Evolutionary conservation across 2,797 vertebrate species (phyloP), one percentile per base, ranked within the genome.

Genomic region (Sebastes diaconus): DNA sequence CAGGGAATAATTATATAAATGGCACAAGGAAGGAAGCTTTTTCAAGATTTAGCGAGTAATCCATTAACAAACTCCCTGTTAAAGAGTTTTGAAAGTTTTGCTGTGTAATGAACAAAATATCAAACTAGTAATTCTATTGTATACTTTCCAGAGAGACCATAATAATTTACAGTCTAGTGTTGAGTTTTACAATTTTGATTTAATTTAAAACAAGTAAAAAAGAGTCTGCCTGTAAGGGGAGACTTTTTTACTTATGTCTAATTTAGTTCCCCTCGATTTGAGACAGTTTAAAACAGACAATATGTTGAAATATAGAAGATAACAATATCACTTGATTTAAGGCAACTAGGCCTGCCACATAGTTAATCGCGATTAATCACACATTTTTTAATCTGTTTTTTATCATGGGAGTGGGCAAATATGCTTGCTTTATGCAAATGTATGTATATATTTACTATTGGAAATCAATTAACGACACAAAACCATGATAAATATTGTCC

Each of bases 1-100:
- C 73, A 64, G 73, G 78, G 77, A 84, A 74, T 68, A 68, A 65
- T 39, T 36, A 39, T 64, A 79, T 18, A 77, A 88, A 81, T 67
- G 77, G 75, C 58, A 80, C 71, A 83, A 80, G 77, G 70, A 76
- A 77, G 57, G 46, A 76, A 50, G 64, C 2, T 50, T 74, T 81
- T 80, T 36, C n/a, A 70, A 75, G 20, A 79, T 84, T 80, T 75
- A 73, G 30, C 6, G 5, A 32, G 52, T 75, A 77, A 86, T 73
- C 58, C 52, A 64, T 76, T 66, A 39, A 68, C 61, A 81, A 80
- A 68, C 20, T 13, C 61, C n/a, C 8, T 52, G 63, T 59, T 59
- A 18, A 59, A 77, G 52, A 73, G 34, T 67, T 78, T 27, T 16
- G 32, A 27, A 82, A 61, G 18, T 67, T 76, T 73, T 30, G 27